Conservation (phyloP, 2,888 invertebrate genomes). For the Epistrophe grossulariae region DNA sequence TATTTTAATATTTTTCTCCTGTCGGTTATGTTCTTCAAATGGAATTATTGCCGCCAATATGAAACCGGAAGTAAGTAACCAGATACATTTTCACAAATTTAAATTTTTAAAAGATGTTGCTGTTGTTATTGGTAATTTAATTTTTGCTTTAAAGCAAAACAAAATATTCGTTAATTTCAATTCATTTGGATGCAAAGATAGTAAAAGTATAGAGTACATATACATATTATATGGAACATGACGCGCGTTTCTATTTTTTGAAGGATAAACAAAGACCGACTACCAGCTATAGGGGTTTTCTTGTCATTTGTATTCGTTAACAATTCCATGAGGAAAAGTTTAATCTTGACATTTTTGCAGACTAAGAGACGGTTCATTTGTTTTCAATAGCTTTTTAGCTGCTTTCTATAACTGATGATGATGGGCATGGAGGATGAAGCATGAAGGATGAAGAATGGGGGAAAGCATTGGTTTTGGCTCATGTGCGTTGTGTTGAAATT, state of each 20-base stretch:
- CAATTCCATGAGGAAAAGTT: slow-evolving; percentile 49
- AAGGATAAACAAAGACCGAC: slow-evolving; percentile 27
- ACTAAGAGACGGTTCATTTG: slow-evolving; percentile 70
- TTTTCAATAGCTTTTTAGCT: slow-evolving; percentile 41
- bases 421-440: neutral
- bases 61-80: neutral
- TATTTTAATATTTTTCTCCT: neutral
- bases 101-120: neutral
- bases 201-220: slow-evolving; percentile 1
- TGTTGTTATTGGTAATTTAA: slow-evolving; percentile 9
- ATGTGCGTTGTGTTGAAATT: slow-evolving; percentile 21
- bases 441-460: neutral
- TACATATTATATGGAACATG: slow-evolving; percentile 13
- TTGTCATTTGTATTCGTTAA: slow-evolving; percentile 73
- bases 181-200: slow-evolving; percentile 49
- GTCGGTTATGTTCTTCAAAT: neutral
- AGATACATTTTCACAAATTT: neutral
- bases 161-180: slow-evolving; percentile 64
- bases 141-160: slow-evolving; percentile 31
- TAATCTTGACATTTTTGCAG: slow-evolving; percentile 71
- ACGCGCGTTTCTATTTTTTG: slow-evolving; percentile 24
- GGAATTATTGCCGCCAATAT: neutral
- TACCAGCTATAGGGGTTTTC: neutral
- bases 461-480: neutral
- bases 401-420: slow-evolving; percentile 4